Conservation (phyloP, 2,797 vertebrate species). For the Molossus molossus region DNA sequence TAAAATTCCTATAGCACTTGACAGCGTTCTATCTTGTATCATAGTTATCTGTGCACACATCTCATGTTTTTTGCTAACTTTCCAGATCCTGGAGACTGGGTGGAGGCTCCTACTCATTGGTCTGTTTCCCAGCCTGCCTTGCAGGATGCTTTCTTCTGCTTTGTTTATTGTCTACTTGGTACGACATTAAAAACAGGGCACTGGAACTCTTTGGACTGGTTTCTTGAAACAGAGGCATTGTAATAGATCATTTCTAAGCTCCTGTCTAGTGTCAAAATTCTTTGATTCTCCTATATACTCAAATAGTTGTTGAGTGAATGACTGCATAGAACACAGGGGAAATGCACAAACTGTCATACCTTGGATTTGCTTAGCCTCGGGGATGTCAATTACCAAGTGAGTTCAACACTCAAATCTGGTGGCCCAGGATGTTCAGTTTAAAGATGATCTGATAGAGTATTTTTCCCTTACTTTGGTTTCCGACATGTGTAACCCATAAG, state of each 20-base stretch:
- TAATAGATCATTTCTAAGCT: constrained; percentile 36
- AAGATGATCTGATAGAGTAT: neutral
- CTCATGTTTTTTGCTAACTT: constrained; percentile 38
- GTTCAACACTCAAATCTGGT: neutral
- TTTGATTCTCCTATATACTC: constrained; percentile 58
- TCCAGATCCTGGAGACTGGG: neutral
- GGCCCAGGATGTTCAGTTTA: constrained; percentile 20
- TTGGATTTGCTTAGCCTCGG: constrained; percentile 8
- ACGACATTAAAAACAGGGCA: constrained; percentile 61
- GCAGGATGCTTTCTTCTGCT: constrained; percentile 50
- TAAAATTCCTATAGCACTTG: neutral
- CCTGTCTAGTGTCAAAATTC: neutral
- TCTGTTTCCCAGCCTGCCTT: neutral
- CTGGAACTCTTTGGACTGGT: constrained; percentile 26
- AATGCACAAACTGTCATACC: constrained; percentile 16
- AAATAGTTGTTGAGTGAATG: constrained; percentile 55
- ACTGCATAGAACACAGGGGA: constrained; percentile 4
- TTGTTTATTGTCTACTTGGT: constrained; percentile 63
- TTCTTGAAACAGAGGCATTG: constrained; percentile 46
- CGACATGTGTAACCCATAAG: neutral
- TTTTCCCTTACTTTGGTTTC: neutral
- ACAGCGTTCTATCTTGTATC: neutral
- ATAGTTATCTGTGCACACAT: neutral
- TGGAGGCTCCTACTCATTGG: neutral
- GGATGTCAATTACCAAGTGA: constrained; percentile 4